Conservation (phyloP, 2,113 vertebrate genomes). For the Mormoops blainvillei region DNA sequence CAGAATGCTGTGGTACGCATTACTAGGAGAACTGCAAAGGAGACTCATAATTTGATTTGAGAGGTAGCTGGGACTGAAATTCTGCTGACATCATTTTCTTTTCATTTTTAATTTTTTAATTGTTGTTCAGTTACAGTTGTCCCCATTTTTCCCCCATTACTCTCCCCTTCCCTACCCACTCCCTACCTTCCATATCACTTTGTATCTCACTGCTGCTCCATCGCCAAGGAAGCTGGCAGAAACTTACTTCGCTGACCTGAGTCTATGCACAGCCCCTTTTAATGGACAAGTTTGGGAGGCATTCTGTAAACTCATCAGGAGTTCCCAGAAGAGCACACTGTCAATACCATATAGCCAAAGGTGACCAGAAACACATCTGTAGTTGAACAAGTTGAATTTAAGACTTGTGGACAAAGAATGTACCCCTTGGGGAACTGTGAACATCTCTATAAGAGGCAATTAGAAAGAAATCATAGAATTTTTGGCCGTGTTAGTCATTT, state of each 20-base stretch:
- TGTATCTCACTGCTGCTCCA: background rate
- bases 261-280: background rate
- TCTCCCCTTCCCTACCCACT: too few relatives aligned
- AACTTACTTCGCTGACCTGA: background rate
- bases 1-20: background rate
- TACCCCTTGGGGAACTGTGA: background rate
- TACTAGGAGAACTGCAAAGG: background rate
- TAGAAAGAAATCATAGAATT: background rate
- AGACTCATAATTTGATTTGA: background rate
- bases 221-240: background rate
- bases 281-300: background rate
- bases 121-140: too few relatives aligned
- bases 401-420: background rate
- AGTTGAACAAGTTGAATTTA: background rate
- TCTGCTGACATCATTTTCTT: background rate
- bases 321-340: background rate
- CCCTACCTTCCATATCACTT: background rate
- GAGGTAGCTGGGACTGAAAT: background rate
- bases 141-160: too few relatives aligned
- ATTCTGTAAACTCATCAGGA: background rate
- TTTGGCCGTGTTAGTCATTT: background rate
- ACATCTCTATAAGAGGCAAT: background rate
- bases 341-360: background rate
- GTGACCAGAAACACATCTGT: background rate
- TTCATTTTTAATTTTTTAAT: too few relatives aligned